A percentile compares a stretch with the other conserved stretches of the same genome.
phyloP scores from a whole-genome alignment of 2,888 invertebrate species.

The Athripsodes cinereus region DNA sequence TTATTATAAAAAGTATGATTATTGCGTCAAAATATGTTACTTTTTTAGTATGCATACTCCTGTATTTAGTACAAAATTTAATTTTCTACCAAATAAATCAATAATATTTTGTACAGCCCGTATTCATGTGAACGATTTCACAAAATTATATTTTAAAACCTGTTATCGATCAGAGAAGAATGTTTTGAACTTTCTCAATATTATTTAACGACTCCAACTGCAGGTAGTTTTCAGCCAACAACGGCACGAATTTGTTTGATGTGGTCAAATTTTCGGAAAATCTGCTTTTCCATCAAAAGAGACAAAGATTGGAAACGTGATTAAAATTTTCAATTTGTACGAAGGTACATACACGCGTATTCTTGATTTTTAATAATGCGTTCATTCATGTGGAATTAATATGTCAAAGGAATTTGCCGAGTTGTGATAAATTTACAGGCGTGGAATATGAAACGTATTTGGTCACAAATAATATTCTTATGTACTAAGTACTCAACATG shows the following conservation, averaged over 20 bases:
- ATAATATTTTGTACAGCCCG: too few species aligned
- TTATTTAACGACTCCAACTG: background rate
- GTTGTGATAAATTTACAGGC: background rate
- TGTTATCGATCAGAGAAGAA: too few species aligned
- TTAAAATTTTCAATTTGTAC: background rate
- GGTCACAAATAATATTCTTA: too few species aligned
- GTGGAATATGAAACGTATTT: background rate
- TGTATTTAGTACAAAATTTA: too few species aligned
- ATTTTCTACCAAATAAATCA: too few species aligned
- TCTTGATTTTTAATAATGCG: background rate
- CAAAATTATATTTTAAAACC: too few species aligned
- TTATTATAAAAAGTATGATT: too few species aligned
- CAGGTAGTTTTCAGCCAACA: background rate
- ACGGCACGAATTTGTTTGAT: background rate
- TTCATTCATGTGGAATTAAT: background rate
- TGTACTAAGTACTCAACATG: too few species aligned
- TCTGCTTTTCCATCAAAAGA: background rate
- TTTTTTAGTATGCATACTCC: too few species aligned
- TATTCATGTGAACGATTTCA: too few species aligned
- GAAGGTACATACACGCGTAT: background rate
- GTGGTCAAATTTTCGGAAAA: slow-evolving; percentile 1
- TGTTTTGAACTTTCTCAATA: background rate
- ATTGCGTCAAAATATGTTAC: too few species aligned
- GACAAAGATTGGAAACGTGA: background rate
- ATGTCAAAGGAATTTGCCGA: background rate